Conservation (phyloP, 2,888 invertebrate genomes). For the Drosophila ezoana region DNA sequence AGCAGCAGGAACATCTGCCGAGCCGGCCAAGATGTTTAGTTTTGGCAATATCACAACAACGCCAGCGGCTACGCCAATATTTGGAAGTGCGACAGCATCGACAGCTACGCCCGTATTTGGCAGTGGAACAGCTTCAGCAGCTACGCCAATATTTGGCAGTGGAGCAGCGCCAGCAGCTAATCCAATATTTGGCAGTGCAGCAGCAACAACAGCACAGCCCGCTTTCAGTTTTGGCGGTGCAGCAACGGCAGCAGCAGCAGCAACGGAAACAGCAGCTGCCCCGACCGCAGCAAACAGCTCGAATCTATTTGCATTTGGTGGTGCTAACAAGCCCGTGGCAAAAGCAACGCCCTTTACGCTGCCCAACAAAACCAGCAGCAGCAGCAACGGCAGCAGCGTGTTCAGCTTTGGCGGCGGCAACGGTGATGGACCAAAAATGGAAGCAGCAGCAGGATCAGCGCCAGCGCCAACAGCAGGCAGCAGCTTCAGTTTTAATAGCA, state of each 20-base stretch:
- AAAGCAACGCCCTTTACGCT: slow-evolving; percentile 26
- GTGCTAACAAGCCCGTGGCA: slow-evolving; percentile 25
- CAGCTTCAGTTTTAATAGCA: slow-evolving; percentile 15
- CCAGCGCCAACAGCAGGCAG: not conserved
- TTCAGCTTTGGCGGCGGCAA: slow-evolving; percentile 35
- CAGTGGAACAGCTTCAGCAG: slow-evolving; percentile 1
- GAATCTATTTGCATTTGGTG: slow-evolving; percentile 37
- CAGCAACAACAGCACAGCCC: slow-evolving; percentile 2
- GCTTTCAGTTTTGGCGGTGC: not conserved
- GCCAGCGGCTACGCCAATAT: not conserved
- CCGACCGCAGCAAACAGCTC: not conserved
- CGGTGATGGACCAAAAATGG: not conserved
- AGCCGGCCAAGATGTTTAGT: slow-evolving; percentile 34
- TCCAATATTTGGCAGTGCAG: not conserved
- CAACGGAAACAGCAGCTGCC: not conserved
- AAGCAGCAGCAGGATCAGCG: not conserved
- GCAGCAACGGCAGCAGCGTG: not conserved
- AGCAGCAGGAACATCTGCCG: slow-evolving; percentile 5
- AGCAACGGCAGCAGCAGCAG: not conserved
- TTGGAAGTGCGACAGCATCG: slow-evolving; percentile 13
- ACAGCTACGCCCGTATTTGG: slow-evolving; percentile 1
- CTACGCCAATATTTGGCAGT: slow-evolving; percentile 1
- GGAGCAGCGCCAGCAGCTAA: slow-evolving; percentile 3
- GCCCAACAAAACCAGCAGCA: slow-evolving; percentile 10
- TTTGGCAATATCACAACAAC: slow-evolving; percentile 28